Evolutionary conservation across 64 coral and sea anemone genomes (phyloP), one percentile per base, ranked within the genome.

Genomic region (Stichodactyla helianthus): DNA sequence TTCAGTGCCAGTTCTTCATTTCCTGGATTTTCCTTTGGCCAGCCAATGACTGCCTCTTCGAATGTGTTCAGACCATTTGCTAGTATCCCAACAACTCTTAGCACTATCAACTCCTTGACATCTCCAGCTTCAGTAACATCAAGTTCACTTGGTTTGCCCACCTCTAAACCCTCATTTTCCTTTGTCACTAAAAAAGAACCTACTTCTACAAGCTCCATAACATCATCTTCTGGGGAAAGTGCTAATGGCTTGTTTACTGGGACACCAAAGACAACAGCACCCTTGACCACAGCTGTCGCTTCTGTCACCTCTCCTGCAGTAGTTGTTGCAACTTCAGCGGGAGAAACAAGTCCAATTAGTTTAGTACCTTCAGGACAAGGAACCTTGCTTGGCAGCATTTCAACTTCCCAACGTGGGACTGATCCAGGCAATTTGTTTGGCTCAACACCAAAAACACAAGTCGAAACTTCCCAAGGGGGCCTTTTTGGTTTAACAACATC

Each of bases 221-320:
- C 77, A 15, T 20, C 88, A 65, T 18, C 79, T 19, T 89, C 88
- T 27, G 81, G 27, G 17, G 2, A 17, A 6, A 11, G 58, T 52
- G 19, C 56, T 50, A 16, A 63, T 74, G 88, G 88, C 50, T 25
- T 84, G 63, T 89, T 89, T 50, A 68, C 28, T 26, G 68, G 68
- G 14, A 27, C n/a, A 60, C 53, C 61, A 11, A 89, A 55, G 62
- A 71, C 88, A 4, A 20, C 63, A 31, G 25, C 68, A 74, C 22
- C 68, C 11, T 26, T 23, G 11, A 27, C 68, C 26, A 74, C 68
- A 74, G 12, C 67, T 27, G 23, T 31, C 11, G 27, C 68, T 74
- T 28, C 68, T 31, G 68, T 27, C 25, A 31, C 68, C 10, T 27
- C 68, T 74, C 2, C 68, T 27, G 68, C 0, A 71, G 6, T 71